Evolutionary conservation across 2,113 vertebrate genomes (phyloP).

Genomic region (Oostethus manadensis): DNA sequence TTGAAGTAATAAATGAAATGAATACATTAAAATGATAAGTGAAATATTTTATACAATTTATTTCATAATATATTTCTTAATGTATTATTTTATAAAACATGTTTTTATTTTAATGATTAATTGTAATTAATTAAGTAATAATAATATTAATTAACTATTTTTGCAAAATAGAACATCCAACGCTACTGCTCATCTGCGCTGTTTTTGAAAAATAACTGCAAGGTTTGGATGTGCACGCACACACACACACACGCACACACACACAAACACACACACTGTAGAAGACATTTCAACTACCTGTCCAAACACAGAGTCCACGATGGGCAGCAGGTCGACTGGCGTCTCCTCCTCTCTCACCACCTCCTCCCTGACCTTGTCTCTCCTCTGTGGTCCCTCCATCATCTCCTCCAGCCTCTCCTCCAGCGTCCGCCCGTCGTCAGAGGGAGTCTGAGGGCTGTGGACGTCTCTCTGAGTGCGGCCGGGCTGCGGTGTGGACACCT

Average conservation of each 20-base stretch:
- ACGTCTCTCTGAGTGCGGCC: slow-evolving; percentile 22
- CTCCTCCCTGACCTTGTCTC: slow-evolving; percentile 15
- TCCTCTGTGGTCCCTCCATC: slow-evolving; percentile 47
- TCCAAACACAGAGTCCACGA: slow-evolving; percentile 70
- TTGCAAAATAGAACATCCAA: no score
- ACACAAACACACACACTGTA: slow-evolving; percentile 3
- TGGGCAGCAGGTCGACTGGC: slow-evolving; percentile 55
- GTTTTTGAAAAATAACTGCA: no score
- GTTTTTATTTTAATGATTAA: no score
- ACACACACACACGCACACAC: background rate
- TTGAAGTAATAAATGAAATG: no score
- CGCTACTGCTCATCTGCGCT: no score
- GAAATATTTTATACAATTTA: no score
- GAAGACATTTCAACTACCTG: slow-evolving; percentile 56
- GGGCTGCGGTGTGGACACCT: background rate
- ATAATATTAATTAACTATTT: no score
- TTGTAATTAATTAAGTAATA: no score
- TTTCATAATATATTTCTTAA: no score
- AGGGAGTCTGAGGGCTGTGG: background rate
- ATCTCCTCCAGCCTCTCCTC: slow-evolving; percentile 52
- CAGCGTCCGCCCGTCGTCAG: slow-evolving; percentile 21
- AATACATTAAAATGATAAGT: no score
- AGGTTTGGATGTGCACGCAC: background rate
- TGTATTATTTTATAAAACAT: no score
- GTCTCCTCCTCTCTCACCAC: slow-evolving; percentile 33